These are phyloP conservation scores for Criorhina ranunculi DNA, from an alignment of 2,888 invertebrate species.

Conservation along the genomic window DNA sequence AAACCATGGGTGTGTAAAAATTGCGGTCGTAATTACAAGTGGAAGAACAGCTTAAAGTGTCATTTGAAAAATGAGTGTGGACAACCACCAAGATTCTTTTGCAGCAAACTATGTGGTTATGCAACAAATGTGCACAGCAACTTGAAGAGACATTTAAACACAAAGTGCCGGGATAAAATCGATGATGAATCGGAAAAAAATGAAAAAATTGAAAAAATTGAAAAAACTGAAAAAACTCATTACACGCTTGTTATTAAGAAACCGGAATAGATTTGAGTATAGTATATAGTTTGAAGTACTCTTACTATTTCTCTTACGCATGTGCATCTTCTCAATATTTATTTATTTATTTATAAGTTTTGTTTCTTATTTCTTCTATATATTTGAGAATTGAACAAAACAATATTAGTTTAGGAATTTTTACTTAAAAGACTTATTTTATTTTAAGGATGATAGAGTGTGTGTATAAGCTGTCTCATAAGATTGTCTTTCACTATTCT, in stretches of 20 bases:
- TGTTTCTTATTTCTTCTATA: constrained; percentile 35
- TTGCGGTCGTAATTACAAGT: constrained; percentile 90
- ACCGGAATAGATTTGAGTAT: constrained; percentile 78
- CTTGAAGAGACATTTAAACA: constrained; percentile 84
- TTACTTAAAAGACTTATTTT: constrained; percentile 64
- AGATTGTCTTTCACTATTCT: constrained; percentile 26
- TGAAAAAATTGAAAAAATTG: constrained; percentile 38
- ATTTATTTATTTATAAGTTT: constrained; percentile 20
- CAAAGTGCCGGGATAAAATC: constrained; percentile 84
- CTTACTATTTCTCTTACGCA: constrained; percentile 38
- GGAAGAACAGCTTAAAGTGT: constrained; percentile 89
- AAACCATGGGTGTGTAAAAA: constrained; percentile 87
- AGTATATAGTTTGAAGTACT: constrained; percentile 2
- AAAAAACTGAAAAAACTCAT: constrained; percentile 78
- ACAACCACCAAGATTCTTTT: constrained; percentile 85
- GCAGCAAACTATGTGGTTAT: constrained; percentile 84
- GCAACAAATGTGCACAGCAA: constrained; percentile 85
- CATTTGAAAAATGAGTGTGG: constrained; percentile 89
- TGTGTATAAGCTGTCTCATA: not conserved
- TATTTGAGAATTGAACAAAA: constrained; percentile 34
- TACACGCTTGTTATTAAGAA: constrained; percentile 82
- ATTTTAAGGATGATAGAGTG: constrained; percentile 40
- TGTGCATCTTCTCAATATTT: constrained; percentile 49
- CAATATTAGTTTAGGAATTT: constrained; percentile 61
- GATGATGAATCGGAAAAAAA: constrained; percentile 80